Conservation (phyloP, 92 coral and sea anemone genomes). For the Bergia sp. region DNA sequence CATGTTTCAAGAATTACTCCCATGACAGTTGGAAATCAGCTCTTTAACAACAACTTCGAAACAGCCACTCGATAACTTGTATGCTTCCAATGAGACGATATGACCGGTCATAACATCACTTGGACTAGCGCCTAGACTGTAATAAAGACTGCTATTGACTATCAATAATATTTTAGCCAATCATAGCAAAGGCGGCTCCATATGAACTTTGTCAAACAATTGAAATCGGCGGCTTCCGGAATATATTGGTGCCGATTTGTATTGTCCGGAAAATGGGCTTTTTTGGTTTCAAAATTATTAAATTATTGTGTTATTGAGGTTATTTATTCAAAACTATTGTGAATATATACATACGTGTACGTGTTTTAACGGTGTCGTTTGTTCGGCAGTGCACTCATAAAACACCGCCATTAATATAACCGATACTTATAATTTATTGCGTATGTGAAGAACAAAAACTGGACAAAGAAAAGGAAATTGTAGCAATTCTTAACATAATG, state of each 20-base stretch:
- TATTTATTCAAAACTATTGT: not conserved
- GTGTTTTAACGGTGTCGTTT: not conserved
- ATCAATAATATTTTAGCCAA: constrained; percentile 25
- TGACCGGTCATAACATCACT: constrained; percentile 1
- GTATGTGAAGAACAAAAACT: not conserved
- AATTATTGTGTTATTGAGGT: constrained; percentile 2
- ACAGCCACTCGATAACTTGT: not conserved
- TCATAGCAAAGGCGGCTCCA: constrained; percentile 32
- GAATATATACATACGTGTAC: not conserved
- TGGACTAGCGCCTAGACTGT: constrained; percentile 33
- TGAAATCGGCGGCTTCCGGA: constrained; percentile 19
- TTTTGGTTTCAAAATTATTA: constrained; percentile 36
- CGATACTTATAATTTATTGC: not conserved
- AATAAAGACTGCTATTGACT: constrained; percentile 30
- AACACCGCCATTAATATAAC: too few species aligned
- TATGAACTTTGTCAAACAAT: constrained; percentile 13
- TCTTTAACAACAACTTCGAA: not conserved
- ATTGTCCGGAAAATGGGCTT: constrained; percentile 25
- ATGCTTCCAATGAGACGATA: not conserved
- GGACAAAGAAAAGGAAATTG: not conserved
- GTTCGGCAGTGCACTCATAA: not conserved
- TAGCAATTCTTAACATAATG: not conserved
- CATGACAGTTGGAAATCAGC: not conserved
- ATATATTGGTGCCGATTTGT: constrained; percentile 1
- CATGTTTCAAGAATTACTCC: constrained; percentile 48